Base-by-base conservation (phyloP, 2,797 vertebrate species). In the Caiman crocodilus region DNA sequence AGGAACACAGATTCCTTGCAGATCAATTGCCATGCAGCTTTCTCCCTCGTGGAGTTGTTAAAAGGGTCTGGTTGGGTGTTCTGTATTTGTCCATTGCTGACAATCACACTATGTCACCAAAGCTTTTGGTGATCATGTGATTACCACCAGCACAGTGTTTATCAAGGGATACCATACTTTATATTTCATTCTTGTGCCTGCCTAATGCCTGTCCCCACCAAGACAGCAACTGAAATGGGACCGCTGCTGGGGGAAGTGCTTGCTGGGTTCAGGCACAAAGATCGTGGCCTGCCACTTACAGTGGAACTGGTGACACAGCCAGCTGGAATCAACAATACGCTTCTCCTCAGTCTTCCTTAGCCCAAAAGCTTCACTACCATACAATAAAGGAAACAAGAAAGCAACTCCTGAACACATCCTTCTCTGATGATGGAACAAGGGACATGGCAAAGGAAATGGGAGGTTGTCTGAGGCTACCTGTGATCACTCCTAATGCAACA, bases 261-360 rank as follows among this genome's bases (percentile, higher is more conserved):
- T 87, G 60, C 20, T 78, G 3, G 26, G 16, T 61, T 92, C 74
- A 85, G 88, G 82, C 87, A 50, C 79, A 92, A 85, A 83, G 82
- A 89, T 17, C 77, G 42, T 69, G 56, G 21, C n/a, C 65, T 92
- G 88, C 60, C 59, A 88, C 74, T 50, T 50, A 50, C 10, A 50
- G 50, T 86, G 61, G 25, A 92, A 25, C 76, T 84, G 73, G 26
- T 74, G 64, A 84, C 82, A 63, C 76, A 28, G 74, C 91, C 75
- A 84, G 58, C 1, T n/a, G 6, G n/a, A 88, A 11, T 26, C 87
- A 61, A 87, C 93, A 95, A 79, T 18, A 60, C 35, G 65, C 7
- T 2, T 2, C 71, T 83, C 89, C 92, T 76, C 77, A 90, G 74
- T 14, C 2, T 71, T 88, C 59, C 30, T 23, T 71, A 89, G 80